Evolutionary conservation across 37 sponge, comb jelly and placozoan species (phyloP).

Genomic region (Mnemiopsis leidyi): DNA sequence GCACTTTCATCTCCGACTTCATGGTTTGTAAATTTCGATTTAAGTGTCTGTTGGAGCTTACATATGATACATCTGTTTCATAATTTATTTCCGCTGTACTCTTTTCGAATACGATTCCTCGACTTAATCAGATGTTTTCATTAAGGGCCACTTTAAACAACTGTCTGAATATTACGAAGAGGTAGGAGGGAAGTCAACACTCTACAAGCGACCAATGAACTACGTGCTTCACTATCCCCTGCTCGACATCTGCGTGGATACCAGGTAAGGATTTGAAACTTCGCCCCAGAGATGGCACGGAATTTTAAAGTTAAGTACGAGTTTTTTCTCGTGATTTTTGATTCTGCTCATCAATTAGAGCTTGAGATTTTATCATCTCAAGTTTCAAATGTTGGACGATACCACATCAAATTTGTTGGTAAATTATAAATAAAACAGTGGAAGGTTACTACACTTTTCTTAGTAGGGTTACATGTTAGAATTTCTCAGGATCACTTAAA

Average conservation of each 20-base stretch:
- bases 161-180: constrained; percentile 23
- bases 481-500: no score
- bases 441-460: no score
- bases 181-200: constrained; percentile 26
- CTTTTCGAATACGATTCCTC: no score
- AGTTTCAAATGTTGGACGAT: neutral
- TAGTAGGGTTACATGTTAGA: no score
- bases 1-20: constrained; percentile 25
- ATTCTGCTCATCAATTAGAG: neutral
- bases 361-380: neutral
- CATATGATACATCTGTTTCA: no score
- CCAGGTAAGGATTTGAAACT: neutral
- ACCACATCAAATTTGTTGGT: neutral
- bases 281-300: neutral
- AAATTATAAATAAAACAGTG: neutral
- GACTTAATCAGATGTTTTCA: no score
- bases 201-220: constrained; percentile 44
- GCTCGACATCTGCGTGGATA: constrained; percentile 50
- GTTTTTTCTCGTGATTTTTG: no score
- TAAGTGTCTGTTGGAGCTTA: no score
- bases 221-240: constrained; percentile 53
- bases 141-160: constrained; percentile 55
- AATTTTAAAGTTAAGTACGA: neutral
- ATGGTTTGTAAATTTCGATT: no score
- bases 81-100: no score